Evolutionary conservation across 2,888 invertebrate genomes (phyloP), one percentile per base, ranked within the genome.

Genomic region (Troides helena): DNA sequence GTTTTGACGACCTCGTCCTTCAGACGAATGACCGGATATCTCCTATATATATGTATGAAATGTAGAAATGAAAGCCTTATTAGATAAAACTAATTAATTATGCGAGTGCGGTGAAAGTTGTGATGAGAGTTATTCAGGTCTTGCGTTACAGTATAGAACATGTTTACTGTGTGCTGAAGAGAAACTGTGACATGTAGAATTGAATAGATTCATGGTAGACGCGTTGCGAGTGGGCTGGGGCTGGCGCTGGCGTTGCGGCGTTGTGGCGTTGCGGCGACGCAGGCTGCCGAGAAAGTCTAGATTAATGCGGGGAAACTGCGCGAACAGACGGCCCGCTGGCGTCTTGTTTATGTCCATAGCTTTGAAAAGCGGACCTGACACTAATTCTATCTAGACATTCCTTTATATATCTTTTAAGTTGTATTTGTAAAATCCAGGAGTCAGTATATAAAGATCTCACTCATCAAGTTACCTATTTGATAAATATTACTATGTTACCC

Each of bases 201-300:
- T 66, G n/a, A 66, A 59, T 59, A 66, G 46, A 60, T 46, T 43
- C 39, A 56, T 65, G 2, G 59, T 58, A 23, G 43, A 56, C 14
- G 65, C 50, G 65, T 53, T 8, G 63, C 25, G 53, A 63, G 18
- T 30, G 63, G 18, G 30, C 53, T n/a, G 25, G 25, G 25, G 25
- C 30, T 30, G 4, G 5, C 12, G 23, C 3, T 21, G 17, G 18
- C 21, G 17, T 17, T 50, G 23, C 23, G 23, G 36, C 12, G 23
- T 8, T 21, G n/a, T 43, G 14, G 59, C 60, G 17, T 25, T 50
- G 53, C 60, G 53, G 50, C 25, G 60, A 50, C 60, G 25, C 46
- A 14, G 66, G 59, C 50, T 59, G 59, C 57, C 43, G 46, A 46
- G 66, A 60, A 66, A 66, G 66, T 66, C 25, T n/a, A 65, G 50